phyloP scores from a whole-genome alignment of 2,888 invertebrate species.

The Willowsia nigromaculata region DNA sequence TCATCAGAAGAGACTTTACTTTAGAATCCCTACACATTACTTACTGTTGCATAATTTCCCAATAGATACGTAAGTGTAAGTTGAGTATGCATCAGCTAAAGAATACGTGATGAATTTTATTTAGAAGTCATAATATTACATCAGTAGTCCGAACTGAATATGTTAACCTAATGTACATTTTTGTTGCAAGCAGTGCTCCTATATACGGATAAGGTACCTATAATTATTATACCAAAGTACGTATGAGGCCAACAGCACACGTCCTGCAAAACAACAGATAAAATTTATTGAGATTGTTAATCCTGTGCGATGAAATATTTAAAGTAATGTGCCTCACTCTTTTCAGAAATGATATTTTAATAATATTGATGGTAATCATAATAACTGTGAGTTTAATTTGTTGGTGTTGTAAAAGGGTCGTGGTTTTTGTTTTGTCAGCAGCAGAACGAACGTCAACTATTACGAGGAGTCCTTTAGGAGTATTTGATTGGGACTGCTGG shows the following conservation, averaged over 20 bases:
- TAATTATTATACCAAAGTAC: background rate
- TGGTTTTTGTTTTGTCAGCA: background rate
- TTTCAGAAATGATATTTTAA: constrained; percentile 39
- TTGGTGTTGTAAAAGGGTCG: constrained; percentile 43
- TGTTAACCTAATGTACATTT: too few species aligned
- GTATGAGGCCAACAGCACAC: background rate
- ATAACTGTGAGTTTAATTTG: constrained; percentile 48
- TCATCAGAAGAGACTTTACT: background rate
- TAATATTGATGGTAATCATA: constrained; percentile 27
- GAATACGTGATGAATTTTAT: background rate
- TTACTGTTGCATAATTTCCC: background rate
- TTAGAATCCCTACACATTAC: background rate
- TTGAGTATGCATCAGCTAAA: background rate
- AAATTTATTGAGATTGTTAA: constrained; percentile 40
- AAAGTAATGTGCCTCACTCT: constrained; percentile 40
- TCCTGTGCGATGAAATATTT: constrained; percentile 46
- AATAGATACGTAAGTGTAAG: background rate
- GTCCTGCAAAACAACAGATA: background rate
- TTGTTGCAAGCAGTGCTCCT: too few species aligned
- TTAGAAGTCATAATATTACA: background rate
- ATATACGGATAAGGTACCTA: background rate
- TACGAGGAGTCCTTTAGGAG: constrained; percentile 39
- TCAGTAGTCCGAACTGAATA: background rate
- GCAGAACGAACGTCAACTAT: constrained; percentile 16
- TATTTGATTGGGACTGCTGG: too few species aligned